A percentile compares a stretch with the other conserved stretches of the same genome.
Evolutionary conservation across 2,113 vertebrate species (phyloP).

Genomic region (Epinephelus fuscoguttatus): DNA sequence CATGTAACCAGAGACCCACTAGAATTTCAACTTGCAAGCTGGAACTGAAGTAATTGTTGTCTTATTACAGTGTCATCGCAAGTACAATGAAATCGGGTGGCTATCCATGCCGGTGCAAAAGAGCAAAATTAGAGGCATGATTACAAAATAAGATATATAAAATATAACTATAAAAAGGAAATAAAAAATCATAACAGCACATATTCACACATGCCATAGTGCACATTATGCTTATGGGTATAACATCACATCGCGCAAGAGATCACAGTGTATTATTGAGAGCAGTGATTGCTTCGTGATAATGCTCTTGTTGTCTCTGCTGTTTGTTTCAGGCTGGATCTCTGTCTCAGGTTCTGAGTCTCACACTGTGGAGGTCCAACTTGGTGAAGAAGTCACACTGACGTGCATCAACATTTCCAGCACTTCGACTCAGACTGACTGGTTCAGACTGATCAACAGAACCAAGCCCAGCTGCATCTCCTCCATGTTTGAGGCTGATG

Average conservation of each 20-base stretch:
- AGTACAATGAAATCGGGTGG: no score
- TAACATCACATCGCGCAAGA: no score
- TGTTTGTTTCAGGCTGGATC: slow-evolving; percentile 17
- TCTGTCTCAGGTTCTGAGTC: background rate
- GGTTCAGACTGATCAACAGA: slow-evolving; percentile 9
- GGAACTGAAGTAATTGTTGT: background rate
- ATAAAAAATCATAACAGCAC: no score
- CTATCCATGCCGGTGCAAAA: no score
- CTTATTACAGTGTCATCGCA: background rate
- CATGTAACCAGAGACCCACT: background rate
- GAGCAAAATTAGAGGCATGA: no score
- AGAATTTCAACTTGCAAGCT: no score
- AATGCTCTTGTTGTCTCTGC: background rate
- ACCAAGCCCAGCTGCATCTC: background rate
- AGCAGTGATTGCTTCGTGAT: no score
- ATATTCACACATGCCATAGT: no score
- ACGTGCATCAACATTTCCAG: slow-evolving; percentile 2
- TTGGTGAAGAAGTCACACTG: slow-evolving; percentile 34
- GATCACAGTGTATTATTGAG: no score
- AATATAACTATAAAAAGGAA: no score
- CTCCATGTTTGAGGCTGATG: fast-evolving
- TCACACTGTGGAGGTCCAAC: slow-evolving; percentile 4
- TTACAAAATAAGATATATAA: no score
- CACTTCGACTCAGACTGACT: background rate
- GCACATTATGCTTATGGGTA: no score